phyloP scores from a whole-genome alignment of 2,888 invertebrate genomes.

The Brachylomia viminalis region DNA sequence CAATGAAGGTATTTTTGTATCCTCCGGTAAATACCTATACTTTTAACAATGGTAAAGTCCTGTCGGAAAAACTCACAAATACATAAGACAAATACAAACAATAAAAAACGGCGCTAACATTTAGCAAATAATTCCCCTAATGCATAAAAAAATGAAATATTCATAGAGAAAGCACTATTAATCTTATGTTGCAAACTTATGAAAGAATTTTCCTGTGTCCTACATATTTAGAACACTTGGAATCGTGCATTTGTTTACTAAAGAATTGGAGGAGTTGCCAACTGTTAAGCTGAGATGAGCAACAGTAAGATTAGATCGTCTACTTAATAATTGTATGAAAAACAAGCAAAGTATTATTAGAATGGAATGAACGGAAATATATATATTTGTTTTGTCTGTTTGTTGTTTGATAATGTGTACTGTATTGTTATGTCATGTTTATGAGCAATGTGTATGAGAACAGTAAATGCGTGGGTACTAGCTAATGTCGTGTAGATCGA shows the following conservation, averaged over 20 bases:
- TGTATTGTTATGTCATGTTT: slow-evolving; percentile 17
- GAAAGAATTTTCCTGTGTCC: slow-evolving; percentile 63
- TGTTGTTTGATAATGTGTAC: background rate
- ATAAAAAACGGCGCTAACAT: slow-evolving; percentile 25
- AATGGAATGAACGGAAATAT: slow-evolving; percentile 27
- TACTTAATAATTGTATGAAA: slow-evolving; percentile 55
- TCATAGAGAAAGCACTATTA: slow-evolving; percentile 52
- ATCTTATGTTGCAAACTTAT: slow-evolving; percentile 65
- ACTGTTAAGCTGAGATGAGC: slow-evolving; percentile 39
- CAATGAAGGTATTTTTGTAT: background rate
- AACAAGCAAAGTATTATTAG: slow-evolving; percentile 38
- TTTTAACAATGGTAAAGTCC: background rate
- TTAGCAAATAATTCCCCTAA: slow-evolving; percentile 22
- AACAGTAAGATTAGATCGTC: slow-evolving; percentile 46
- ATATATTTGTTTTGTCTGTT: slow-evolving; percentile 38
- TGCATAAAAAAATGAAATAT: slow-evolving; percentile 49
- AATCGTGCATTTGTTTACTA: slow-evolving; percentile 66
- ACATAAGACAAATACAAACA: slow-evolving; percentile 4
- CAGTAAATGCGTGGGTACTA: background rate
- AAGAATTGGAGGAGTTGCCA: slow-evolving; percentile 56
- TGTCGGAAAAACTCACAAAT: background rate
- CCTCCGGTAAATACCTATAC: background rate
- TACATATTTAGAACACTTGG: slow-evolving; percentile 62
- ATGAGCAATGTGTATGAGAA: background rate
- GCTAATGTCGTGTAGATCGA: too few relatives aligned